Evolutionary conservation across 1,140 invertebrate species (phyloP), one percentile per base, ranked within the genome.

Genomic region (Bombus pascuorum): DNA sequence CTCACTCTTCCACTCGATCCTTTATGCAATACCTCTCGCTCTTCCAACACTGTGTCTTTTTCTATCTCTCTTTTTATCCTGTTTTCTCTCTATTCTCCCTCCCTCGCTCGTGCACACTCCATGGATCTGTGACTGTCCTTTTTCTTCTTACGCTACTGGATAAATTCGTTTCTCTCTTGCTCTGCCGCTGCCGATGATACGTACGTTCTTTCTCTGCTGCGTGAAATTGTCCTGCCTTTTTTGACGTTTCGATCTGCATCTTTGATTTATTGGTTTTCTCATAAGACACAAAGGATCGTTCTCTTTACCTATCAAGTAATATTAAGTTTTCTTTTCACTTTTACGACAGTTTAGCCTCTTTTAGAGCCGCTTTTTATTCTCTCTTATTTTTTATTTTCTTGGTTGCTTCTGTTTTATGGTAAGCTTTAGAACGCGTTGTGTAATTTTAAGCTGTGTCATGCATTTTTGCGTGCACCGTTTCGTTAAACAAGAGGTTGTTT

Each of bases 1-100:
- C 75, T 81, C 90, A 87, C 83, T 85, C 83, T 78, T 34, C 72
- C 74, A 9, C 82, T 3, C 28, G 5, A 65, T 77, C 39, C 84
- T 83, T 87, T 59, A n/a, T 75, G 84, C 70, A 44, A 74, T 62
- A 68, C 34, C 42, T 86, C 57, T 88, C 44, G 53, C 47, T 90
- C 81, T 22, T 66, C 3, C 73, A 12, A 13, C 79, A 32, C 32
- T 66, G 18, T 34, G 57, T 82, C n/a, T 39, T 62, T 85, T 47
- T 59, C 74, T 62, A 25, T 68, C 72, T 86, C 59, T 72, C 73
- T 86, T 65, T 76, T 34, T 37, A 18, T 37, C 59, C 44, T 72
- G 42, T 44, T 39, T 32, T 53, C 73, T 74, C 73, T 53, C 72
- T 74, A 44, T 78, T 59, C 77, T 81, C 65, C 74, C 59, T 68